Base-by-base conservation (phyloP, 2,888 invertebrate species). In the Drosophila mimica region DNA sequence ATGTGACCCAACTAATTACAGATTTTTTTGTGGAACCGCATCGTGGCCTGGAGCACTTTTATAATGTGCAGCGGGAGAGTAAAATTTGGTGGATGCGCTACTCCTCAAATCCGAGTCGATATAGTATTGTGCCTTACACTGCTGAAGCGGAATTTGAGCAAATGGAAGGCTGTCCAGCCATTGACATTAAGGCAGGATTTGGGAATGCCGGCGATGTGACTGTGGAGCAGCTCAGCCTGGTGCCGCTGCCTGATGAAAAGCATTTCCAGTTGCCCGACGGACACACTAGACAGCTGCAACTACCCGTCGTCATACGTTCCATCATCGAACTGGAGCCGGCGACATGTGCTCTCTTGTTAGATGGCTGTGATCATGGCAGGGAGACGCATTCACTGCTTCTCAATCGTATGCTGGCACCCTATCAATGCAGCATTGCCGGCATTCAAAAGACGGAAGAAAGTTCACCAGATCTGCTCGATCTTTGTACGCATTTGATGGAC, bases 21-120 rank as follows among this genome's bases (percentile, higher is more conserved):
- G 90, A 91, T 57, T 92, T 91, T 43, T 88, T 92, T 69, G 85
- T 90, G 13, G 83, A 83, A 30, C 76, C 89, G 3, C 74, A 86
- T 33, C 82, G 83, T 73, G 93, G 94, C 0, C 94, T 94, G 86
- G 95, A 95, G 79, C 94, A 95, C 89, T 97, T 96, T 91, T 95
- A 96, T 88, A 95, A 95, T 81, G 95, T 96, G 94, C 97, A 97
- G 90, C 94, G 96, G 73, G 96, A 96, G 86, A 94, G 97, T 65
- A 96, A 96, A 91, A 95, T 96, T 82, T 97, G 97, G 97, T 97
- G 97, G 97, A 95, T 97, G 93, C 96, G 96, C 95, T 95, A 96
- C 91, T 96, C 96, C 68, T 95, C 95, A 4, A 95, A 95, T 82
- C 97, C 97, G 17, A 96, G 96, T 70, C 94, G 96, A 56, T 97